phyloP scores from a whole-genome alignment of 1,140 invertebrate species.

The Coenobita brevimanus region DNA sequence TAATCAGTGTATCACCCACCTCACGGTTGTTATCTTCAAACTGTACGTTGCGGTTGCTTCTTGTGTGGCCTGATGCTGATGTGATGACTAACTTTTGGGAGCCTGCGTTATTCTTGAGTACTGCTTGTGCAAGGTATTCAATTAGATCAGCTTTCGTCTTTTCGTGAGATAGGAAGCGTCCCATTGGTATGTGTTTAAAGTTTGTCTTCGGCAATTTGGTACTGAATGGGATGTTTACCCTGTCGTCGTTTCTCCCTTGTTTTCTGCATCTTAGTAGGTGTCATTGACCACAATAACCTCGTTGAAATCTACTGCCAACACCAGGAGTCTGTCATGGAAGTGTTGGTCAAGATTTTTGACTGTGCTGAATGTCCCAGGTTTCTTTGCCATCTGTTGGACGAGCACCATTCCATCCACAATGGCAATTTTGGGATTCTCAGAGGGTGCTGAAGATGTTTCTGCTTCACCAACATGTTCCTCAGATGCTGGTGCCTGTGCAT shows the following conservation, averaged over 20 bases:
- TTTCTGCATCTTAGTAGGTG: background rate
- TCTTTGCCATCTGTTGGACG: conserved; percentile 15
- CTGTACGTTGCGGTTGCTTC: conserved; percentile 13
- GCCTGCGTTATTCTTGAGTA: background rate
- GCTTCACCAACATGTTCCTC: background rate
- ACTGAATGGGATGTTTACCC: conserved; percentile 15
- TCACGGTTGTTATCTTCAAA: conserved; percentile 38
- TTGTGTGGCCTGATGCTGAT: conserved; percentile 11
- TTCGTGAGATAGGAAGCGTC: conserved; percentile 28
- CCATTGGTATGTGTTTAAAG: conserved; percentile 11
- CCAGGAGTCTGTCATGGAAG: conserved; percentile 30
- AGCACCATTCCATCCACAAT: conserved; percentile 30
- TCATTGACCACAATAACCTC: conserved; percentile 19
- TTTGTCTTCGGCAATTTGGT: conserved; percentile 24
- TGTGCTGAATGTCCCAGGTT: background rate
- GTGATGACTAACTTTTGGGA: conserved; percentile 13
- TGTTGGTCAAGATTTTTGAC: background rate
- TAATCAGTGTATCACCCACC: conserved; percentile 20
- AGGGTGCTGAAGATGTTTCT: background rate
- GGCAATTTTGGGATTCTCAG: background rate
- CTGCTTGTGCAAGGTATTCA: conserved; percentile 1
- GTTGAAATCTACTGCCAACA: background rate
- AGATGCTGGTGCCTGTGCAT: background rate
- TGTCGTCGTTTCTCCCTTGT: conserved; percentile 17
- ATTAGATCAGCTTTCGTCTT: conserved; percentile 21